Evolutionary conservation across 2,888 invertebrate species (phyloP), one percentile per base, ranked within the genome.

Genomic region (Dryobotodes eremita): DNA sequence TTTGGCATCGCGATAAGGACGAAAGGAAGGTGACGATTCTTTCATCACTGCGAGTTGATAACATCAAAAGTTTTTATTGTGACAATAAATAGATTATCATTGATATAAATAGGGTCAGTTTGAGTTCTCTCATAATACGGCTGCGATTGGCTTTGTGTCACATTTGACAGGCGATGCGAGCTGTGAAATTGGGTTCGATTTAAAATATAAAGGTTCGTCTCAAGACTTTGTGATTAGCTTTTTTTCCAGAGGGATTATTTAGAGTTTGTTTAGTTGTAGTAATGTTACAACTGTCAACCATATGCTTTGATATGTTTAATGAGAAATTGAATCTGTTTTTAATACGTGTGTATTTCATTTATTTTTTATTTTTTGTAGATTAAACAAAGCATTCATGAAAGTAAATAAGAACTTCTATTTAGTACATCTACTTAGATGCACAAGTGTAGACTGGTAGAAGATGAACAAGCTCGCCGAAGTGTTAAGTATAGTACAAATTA

Each of bases 31-130:
- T 96, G 96, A 96, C 96, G 93, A 96, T 96, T 96, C 96, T 95
- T 95, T 96, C 96, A 95, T 94, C 95, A 95, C 90, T 89, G 90
- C 90, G 89, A 92, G 90, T 94, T 93, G 96, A 97, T 96, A 96
- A 96, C 94, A 96, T 96, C 96, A 94, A 95, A 95, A 95, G 93
- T 95, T 96, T 96, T 96, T 95, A 95, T 95, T 95, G 93, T 95
- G 93, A 96, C 96, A 96, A 96, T 96, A 97, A 96, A 96, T 96
- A 96, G 96, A 96, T 96, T 96, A 96, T 92, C 93, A 95, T 95
- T 95, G 94, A 94, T 96, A 96, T 96, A 96, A 96, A 97, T 96
- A 96, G 96, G 95, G 93, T 94, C 95, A 95, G 96, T 95, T 94
- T 93, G 94, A 94, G 93, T 94, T 94, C 94, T 92, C 92, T 92